Percentiles rank a stretch among this genome's conserved stretches.
These are phyloP conservation scores for Clavelina lepadiformis DNA, from an alignment of 23 tunicate species.

Conservation along the genomic window DNA sequence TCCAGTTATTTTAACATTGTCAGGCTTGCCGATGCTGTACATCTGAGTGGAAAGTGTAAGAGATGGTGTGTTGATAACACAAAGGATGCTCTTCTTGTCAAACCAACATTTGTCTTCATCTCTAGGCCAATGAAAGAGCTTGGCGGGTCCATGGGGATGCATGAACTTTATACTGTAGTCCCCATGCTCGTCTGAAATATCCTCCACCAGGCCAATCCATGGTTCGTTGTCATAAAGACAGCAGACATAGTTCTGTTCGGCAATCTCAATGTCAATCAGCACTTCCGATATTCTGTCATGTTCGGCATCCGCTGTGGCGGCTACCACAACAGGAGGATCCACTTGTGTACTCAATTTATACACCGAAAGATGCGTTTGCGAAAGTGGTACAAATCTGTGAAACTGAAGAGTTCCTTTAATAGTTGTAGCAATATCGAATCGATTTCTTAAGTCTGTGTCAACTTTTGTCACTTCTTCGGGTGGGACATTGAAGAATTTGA, in stretches of 20 bases:
- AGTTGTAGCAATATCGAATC: conserved; percentile 12
- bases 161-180: conserved; percentile 9
- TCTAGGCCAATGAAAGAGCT: conserved; percentile 6
- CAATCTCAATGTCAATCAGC: neutral
- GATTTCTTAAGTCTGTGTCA: neutral
- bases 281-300: neutral
- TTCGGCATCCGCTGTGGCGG: conserved; percentile 2
- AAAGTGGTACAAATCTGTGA: conserved; percentile 14
- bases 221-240: conserved; percentile 6
- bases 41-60: neutral
- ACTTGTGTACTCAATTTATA: conserved; percentile 7
- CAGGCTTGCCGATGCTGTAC: too few species aligned
- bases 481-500: conserved; percentile 12
- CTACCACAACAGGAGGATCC: conserved; percentile 4
- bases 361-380: neutral
- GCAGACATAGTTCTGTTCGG: neutral
- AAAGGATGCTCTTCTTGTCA: conserved; percentile 5
- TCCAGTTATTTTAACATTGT: too few species aligned
- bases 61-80: conserved; percentile 11
- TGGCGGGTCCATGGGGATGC: conserved; percentile 18
- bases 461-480: conserved; percentile 5
- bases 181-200: conserved; percentile 13
- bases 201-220: conserved; percentile 15
- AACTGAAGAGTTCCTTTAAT: conserved; percentile 7
- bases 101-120: conserved; percentile 14